Evolutionary conservation across 2,113 vertebrate species (phyloP).

Genomic region (Bostrychus sinensis): DNA sequence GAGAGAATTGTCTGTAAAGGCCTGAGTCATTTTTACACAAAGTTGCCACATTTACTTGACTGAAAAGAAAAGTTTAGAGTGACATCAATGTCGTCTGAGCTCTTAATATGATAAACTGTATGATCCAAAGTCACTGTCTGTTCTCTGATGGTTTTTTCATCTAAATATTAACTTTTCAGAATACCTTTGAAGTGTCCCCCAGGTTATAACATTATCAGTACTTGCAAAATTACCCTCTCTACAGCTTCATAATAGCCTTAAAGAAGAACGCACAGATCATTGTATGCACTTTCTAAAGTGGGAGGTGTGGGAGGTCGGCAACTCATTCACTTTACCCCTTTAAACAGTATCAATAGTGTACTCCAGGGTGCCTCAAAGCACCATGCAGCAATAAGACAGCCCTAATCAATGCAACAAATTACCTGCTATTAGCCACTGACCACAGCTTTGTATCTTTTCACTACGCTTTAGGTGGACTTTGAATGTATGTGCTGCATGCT

Average conservation of each 20-base stretch:
- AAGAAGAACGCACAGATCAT: slow-evolving; percentile 3
- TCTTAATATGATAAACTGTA: neutral
- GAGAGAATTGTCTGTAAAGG: neutral
- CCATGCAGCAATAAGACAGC: slow-evolving; percentile 28
- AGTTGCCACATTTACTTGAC: neutral
- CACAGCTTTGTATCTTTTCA: slow-evolving; percentile 21
- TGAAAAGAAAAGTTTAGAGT: neutral
- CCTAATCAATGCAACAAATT: slow-evolving; percentile 63
- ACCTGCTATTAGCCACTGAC: slow-evolving; percentile 55
- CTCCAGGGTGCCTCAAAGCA: slow-evolving; percentile 38
- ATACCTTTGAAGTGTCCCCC: too few relatives aligned
- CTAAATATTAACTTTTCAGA: slow-evolving; percentile 17
- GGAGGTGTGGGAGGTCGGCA: slow-evolving; percentile 19
- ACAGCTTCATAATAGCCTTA: neutral
- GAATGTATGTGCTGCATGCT: slow-evolving; percentile 18
- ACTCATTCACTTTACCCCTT: slow-evolving; percentile 33
- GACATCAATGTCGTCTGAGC: neutral
- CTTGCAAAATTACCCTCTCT: too few relatives aligned
- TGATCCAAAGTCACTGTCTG: slow-evolving; percentile 1
- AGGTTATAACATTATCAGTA: too few relatives aligned
- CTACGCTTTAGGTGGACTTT: slow-evolving; percentile 21
- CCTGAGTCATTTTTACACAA: neutral
- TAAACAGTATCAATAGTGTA: slow-evolving; percentile 32
- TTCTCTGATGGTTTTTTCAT: slow-evolving; percentile 14
- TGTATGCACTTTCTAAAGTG: slow-evolving; percentile 2